Base-by-base conservation (phyloP, 2,888 invertebrate species). In the Andrena praecox region DNA sequence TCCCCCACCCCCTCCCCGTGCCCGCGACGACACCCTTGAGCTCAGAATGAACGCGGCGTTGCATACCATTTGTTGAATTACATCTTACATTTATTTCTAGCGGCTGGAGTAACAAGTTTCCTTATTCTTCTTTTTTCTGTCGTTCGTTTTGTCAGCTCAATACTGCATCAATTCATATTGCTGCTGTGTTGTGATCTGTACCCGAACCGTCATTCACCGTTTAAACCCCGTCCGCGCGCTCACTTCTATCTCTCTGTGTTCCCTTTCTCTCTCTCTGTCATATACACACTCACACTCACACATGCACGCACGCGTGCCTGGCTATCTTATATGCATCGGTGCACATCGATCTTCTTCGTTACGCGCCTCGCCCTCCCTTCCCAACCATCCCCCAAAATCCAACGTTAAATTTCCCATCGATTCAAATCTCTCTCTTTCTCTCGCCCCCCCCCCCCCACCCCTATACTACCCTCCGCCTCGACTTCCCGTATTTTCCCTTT, bases 131-230 rank as follows among this genome's bases (percentile, higher is more conserved):
- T 79, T 56, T 52, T 85, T 79, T 81, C 82, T 68, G 78, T 84
- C 85, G 70, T 90, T 87, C 85, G 80, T 86, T 85, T 90, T 85
- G 70, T 86, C 82, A 83, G 84, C 82, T 84, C 91, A 91, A 93
- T 93, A 93, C 91, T 93, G 93, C 92, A 92, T 93, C 93, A 93
- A 93, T 94, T 93, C 93, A 70, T 94, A 94, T 94, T 94, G 94
- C 94, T 93, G 94, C 93, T 91, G 92, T 86, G 92, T 85, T 74
- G 79, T 89, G 78, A 90, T 89, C 87, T 87, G 88, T 85, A 85
- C 85, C 80, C 82, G 74, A 85, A 82, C 80, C 76, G 72, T 87
- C 73, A 71, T 87, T 74, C 79, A 54, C 67, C 60, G 77, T 77
- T 69, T 66, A 80, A 82, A 80, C 52, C 77, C 70, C 56, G 27